Evolutionary conservation across 2,797 vertebrate species (phyloP).

Genomic region (Muraenolepis orangiensis): DNA sequence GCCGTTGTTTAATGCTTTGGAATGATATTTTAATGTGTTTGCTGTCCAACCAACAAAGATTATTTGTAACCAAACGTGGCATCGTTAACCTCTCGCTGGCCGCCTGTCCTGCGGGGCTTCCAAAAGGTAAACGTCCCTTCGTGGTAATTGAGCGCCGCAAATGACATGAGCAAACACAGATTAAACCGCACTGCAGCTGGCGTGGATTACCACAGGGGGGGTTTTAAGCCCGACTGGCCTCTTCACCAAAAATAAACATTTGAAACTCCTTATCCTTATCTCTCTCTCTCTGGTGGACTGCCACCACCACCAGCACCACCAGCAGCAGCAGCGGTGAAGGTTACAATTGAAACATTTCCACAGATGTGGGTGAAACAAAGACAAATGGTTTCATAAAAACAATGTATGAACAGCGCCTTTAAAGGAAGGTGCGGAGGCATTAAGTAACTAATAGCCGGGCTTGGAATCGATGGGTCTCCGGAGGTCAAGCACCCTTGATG

Average conservation of each 20-base stretch:
- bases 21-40: neutral
- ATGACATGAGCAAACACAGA: slow-evolving; percentile 23
- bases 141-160: slow-evolving; percentile 17
- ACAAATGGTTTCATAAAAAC: neutral
- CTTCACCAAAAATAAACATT: neutral
- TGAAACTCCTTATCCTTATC: slow-evolving; percentile 1
- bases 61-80: slow-evolving; percentile 2
- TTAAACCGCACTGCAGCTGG: slow-evolving; percentile 8
- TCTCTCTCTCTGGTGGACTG: slow-evolving; percentile 5
- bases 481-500: slow-evolving; percentile 11
- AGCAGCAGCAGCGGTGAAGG: neutral
- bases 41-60: neutral
- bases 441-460: neutral
- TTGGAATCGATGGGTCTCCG: neutral
- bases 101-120: slow-evolving; percentile 1
- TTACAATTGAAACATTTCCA: neutral
- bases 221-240: neutral
- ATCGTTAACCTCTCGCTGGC: slow-evolving; percentile 16
- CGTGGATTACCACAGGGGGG: neutral
- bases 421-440: slow-evolving; percentile 22
- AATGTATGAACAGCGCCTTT: neutral
- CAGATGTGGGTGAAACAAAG: slow-evolving; percentile 7
- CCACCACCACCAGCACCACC: neutral
- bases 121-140: slow-evolving; percentile 5
- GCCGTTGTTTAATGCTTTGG: neutral